phyloP scores from a whole-genome alignment of 2,797 vertebrate species.

The Salarias fasciatus region DNA sequence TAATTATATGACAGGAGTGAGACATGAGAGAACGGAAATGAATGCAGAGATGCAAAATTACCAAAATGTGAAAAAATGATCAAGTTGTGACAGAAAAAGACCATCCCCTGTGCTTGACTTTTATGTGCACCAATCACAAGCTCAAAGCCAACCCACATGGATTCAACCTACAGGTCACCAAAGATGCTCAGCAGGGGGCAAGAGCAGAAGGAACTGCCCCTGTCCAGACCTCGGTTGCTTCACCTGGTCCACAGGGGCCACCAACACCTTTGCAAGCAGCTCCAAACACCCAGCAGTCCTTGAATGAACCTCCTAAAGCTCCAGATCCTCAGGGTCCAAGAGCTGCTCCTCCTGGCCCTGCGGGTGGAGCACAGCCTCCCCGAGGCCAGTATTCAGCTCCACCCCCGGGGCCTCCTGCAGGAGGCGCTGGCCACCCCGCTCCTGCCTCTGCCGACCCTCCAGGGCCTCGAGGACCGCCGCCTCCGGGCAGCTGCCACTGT shows the following conservation, averaged over 20 bases:
- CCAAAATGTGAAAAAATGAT: no score
- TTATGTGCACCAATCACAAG: constrained; percentile 82
- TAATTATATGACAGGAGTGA: no score
- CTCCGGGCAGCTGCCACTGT: constrained; percentile 80
- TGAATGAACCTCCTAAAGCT: constrained; percentile 41
- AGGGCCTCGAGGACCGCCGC: constrained; percentile 44
- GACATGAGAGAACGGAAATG: no score
- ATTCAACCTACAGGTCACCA: constrained; percentile 96
- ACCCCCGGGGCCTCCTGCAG: constrained; percentile 59
- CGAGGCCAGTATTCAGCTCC: constrained; percentile 49
- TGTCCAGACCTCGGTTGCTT: constrained; percentile 42
- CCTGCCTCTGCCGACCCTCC: constrained; percentile 51
- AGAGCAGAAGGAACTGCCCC: constrained; percentile 64
- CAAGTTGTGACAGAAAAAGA: no score
- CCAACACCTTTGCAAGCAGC: constrained; percentile 58
- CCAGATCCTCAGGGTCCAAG: constrained; percentile 60
- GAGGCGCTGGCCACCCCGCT: constrained; percentile 30
- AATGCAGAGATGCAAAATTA: no score
- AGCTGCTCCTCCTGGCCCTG: constrained; percentile 29
- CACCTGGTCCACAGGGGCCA: constrained; percentile 47
- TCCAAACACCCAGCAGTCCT: constrained; percentile 41
- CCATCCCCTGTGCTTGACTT: constrained; percentile 92
- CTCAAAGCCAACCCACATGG: constrained; percentile 78
- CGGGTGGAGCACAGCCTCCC: constrained; percentile 46
- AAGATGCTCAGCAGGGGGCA: constrained; percentile 83